Evolutionary conservation across 2,888 invertebrate genomes (phyloP).

Genomic region (Nowickia ferox): DNA sequence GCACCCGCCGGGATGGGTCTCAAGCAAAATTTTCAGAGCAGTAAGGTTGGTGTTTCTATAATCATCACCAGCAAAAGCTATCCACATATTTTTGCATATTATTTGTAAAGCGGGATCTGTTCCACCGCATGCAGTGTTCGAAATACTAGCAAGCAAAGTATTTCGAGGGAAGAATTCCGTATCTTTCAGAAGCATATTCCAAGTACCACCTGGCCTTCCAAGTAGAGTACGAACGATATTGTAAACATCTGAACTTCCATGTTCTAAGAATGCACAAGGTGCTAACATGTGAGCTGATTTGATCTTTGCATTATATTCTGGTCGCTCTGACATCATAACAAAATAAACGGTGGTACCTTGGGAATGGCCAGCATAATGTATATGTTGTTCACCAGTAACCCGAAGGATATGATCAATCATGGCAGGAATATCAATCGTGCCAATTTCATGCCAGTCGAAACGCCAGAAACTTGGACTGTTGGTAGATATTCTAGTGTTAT

Average conservation of each 20-base stretch:
- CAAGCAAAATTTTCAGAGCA: constrained; percentile 75
- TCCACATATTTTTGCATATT: constrained; percentile 76
- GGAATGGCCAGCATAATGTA: constrained; percentile 81
- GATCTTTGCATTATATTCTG: constrained; percentile 78
- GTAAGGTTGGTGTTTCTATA: constrained; percentile 77
- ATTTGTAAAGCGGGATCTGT: constrained; percentile 62
- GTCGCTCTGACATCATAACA: constrained; percentile 76
- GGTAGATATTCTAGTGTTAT: constrained; percentile 78
- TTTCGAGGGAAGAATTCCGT: constrained; percentile 77
- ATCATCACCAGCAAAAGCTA: constrained; percentile 76
- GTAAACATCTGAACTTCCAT: constrained; percentile 83
- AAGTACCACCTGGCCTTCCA: constrained; percentile 76
- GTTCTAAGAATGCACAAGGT: constrained; percentile 83
- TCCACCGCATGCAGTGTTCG: constrained; percentile 75
- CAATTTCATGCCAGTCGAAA: constrained; percentile 94
- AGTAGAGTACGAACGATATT: constrained; percentile 81
- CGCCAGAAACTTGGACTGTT: constrained; percentile 78
- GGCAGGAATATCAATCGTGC: constrained; percentile 84
- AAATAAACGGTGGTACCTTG: constrained; percentile 80
- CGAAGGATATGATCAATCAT: constrained; percentile 79
- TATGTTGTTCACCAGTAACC: constrained; percentile 69
- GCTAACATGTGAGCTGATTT: constrained; percentile 80
- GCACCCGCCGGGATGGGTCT: constrained; percentile 79
- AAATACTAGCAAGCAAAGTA: constrained; percentile 74
- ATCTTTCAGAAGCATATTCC: constrained; percentile 75